Percentiles rank a stretch among this genome's conserved stretches.
Conservation (phyloP, 2,888 invertebrate species). For the Eilema griseolum region DNA sequence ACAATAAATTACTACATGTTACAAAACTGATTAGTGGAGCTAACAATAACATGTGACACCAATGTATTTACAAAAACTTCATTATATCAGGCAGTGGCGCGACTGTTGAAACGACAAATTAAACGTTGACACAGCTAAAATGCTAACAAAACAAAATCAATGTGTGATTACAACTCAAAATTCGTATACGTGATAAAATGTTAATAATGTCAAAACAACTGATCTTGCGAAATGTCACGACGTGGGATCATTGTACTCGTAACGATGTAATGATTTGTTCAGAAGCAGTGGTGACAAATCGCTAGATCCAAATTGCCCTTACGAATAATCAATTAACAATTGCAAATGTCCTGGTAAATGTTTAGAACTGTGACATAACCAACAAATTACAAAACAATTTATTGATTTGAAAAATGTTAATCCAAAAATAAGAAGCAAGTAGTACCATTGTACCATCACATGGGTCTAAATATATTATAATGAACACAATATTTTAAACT, state of each 20-base stretch:
- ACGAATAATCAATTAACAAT: constrained; percentile 13
- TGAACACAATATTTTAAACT: constrained; percentile 17
- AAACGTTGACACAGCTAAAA: constrained; percentile 47
- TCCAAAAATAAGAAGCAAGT: neutral
- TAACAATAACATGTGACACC: constrained; percentile 78
- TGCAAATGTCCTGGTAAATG: neutral
- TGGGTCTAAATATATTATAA: constrained; percentile 4
- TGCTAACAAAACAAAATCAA: constrained; percentile 53
- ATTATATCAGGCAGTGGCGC: constrained; percentile 74
- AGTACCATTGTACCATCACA: neutral
- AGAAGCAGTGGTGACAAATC: constrained; percentile 34
- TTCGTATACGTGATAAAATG: constrained; percentile 21
- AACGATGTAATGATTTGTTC: neutral
- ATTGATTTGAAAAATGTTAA: constrained; percentile 12
- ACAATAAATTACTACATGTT: constrained; percentile 85
- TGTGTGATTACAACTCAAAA: constrained; percentile 44
- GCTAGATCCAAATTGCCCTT: constrained; percentile 42
- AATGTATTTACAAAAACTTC: constrained; percentile 83
- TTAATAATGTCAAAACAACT: constrained; percentile 9
- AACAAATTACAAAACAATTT: constrained; percentile 5
- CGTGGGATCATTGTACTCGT: neutral
- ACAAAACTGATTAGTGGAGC: constrained; percentile 84
- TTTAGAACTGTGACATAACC: constrained; percentile 15
- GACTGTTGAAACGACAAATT: constrained; percentile 46
- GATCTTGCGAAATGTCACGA: constrained; percentile 38